Conservation (phyloP, 2,113 vertebrate species). For the Corapipo altera region DNA sequence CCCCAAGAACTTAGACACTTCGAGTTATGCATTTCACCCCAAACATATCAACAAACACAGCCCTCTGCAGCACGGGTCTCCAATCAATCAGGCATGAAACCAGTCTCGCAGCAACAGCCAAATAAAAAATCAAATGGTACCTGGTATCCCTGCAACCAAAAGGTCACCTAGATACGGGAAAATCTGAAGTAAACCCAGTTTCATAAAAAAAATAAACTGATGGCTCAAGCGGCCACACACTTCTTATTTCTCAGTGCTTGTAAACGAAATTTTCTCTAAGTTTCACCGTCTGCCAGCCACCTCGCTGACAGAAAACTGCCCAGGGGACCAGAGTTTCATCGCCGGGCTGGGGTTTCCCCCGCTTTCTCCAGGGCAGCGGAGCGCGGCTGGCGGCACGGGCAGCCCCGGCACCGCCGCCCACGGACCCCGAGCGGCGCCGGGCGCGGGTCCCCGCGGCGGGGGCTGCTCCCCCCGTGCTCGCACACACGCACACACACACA, state of each 20-base stretch:
- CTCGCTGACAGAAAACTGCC: not conserved
- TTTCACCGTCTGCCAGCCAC: not conserved
- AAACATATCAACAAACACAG: slow-evolving; percentile 15
- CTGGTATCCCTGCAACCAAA: slow-evolving; percentile 49
- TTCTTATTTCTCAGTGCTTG: not conserved
- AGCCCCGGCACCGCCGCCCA: not conserved
- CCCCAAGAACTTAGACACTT: not conserved
- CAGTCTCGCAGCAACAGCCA: not conserved
- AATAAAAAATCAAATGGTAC: slow-evolving; percentile 30
- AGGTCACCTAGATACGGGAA: slow-evolving; percentile 27
- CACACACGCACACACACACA: not conserved
- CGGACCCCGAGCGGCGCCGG: not conserved
- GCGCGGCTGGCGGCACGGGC: not conserved
- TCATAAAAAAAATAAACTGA: not conserved
- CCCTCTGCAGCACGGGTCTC: not conserved
- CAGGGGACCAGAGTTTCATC: not conserved
- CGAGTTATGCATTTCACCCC: not conserved
- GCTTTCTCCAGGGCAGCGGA: not conserved
- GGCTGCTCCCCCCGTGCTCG: not conserved
- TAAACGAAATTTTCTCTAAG: not conserved
- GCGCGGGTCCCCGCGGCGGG: not conserved
- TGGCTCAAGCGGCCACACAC: not conserved
- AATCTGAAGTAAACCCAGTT: not conserved
- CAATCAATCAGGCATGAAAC: slow-evolving; percentile 13
- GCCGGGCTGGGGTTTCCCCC: not conserved